Percentiles rank a stretch among this genome's conserved stretches.
Conservation (phyloP, 2,888 invertebrate species). For the Phaonia tiefii region DNA sequence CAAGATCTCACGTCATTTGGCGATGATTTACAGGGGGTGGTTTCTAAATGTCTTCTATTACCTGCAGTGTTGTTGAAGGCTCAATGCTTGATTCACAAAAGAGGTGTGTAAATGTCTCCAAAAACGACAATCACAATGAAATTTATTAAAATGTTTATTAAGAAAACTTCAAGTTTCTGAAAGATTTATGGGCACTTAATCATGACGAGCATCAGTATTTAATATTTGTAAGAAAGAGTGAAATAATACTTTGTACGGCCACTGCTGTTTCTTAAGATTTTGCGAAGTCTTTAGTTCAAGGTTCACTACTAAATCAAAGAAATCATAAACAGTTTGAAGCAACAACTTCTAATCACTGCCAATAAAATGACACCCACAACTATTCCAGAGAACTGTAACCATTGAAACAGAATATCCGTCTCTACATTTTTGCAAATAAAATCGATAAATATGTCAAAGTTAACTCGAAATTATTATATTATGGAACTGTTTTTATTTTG, state of each 20-base stretch:
- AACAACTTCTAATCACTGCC: no score
- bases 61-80: no score
- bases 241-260: no score
- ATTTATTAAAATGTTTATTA: constrained; percentile 19
- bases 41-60: constrained; percentile 43
- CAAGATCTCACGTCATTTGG: no score
- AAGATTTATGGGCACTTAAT: constrained; percentile 11
- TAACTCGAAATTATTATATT: no score
- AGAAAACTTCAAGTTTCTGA: neutral
- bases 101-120: constrained; percentile 45
- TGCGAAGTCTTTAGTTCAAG: constrained; percentile 41
- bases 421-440: neutral
- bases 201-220: neutral
- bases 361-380: no score
- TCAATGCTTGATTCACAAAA: constrained; percentile 22
- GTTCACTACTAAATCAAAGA: constrained; percentile 37
- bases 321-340: neutral
- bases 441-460: neutral
- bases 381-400: no score
- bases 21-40: constrained; percentile 56
- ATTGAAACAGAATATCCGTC: no score
- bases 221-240: constrained; percentile 33
- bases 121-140: neutral
- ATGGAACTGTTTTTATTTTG: no score
- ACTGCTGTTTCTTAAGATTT: neutral